Conservation (phyloP, 2,113 vertebrate species). For the Sylvietta virens region DNA sequence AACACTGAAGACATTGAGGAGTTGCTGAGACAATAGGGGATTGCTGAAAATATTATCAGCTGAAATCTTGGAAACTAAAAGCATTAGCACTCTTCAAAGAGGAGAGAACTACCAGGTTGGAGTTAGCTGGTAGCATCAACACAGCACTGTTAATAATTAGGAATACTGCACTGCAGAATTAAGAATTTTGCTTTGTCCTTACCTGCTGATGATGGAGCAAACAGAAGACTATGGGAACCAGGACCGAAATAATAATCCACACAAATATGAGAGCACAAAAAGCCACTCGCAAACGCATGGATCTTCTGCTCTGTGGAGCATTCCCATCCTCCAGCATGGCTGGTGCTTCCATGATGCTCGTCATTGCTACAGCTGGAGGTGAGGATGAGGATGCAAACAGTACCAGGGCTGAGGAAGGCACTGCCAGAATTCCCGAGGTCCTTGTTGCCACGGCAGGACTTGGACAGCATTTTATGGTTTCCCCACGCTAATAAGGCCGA, state of each 20-base stretch:
- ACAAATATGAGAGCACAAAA: background rate
- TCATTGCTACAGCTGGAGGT: background rate
- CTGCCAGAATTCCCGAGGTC: background rate
- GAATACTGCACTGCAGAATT: background rate
- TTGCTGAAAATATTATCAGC: background rate
- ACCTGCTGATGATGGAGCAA: background rate
- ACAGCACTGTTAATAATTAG: background rate
- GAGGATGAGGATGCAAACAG: background rate
- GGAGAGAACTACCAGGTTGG: background rate
- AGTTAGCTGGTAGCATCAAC: background rate
- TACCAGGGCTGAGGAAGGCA: background rate
- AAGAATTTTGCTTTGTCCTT: slow-evolving; percentile 12
- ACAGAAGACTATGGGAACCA: background rate
- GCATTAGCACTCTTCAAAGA: background rate
- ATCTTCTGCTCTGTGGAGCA: background rate
- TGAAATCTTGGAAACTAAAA: background rate
- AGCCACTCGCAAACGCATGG: background rate
- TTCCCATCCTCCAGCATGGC: background rate
- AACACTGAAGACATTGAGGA: background rate
- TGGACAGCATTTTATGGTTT: background rate
- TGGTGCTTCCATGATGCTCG: background rate
- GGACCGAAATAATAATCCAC: background rate
- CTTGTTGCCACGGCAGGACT: background rate
- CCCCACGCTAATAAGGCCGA: background rate
- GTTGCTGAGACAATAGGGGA: background rate